Percentiles rank a stretch among this genome's conserved stretches.
Evolutionary conservation across 2,888 invertebrate genomes (phyloP).

Genomic region (Ctenicera cuprea): DNA sequence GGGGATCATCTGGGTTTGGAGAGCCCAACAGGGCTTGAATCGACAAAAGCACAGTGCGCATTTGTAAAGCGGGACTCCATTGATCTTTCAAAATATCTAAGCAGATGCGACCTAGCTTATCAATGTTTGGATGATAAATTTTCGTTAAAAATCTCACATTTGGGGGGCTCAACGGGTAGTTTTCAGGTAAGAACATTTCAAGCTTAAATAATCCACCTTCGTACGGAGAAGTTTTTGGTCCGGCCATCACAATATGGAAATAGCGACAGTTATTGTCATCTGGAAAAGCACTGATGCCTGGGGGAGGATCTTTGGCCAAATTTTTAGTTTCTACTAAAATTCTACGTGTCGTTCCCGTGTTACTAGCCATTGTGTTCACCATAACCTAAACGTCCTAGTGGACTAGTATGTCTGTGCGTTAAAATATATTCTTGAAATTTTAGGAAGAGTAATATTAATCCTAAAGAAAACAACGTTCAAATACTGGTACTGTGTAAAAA

Average conservation of each 20-base stretch:
- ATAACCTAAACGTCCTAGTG: conserved; percentile 26
- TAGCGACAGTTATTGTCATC: conserved; percentile 97
- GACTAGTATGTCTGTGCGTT: background rate
- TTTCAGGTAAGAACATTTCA: conserved; percentile 99
- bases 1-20: conserved; percentile 99
- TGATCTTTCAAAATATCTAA: conserved; percentile 98
- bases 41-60: conserved; percentile 97
- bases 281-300: conserved; percentile 97
- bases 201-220: conserved; percentile 98
- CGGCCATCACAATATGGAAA: conserved; percentile 97
- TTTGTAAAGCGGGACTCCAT: conserved; percentile 99
- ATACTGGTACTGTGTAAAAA: background rate
- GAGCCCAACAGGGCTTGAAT: conserved; percentile 98
- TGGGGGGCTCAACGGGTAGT: conserved; percentile 99
- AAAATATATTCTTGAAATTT: background rate
- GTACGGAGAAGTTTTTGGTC: conserved; percentile 96
- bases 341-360: conserved; percentile 81
- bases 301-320: conserved; percentile 97
- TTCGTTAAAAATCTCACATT: conserved; percentile 99
- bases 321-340: conserved; percentile 98
- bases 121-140: conserved; percentile 99
- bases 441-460: no score
- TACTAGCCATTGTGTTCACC: conserved; percentile 54
- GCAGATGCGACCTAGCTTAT: conserved; percentile 99
- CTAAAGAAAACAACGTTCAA: no score